These are phyloP conservation scores for Agrochola macilenta DNA, from an alignment of 2,888 invertebrate genomes.

Conservation along the genomic window DNA sequence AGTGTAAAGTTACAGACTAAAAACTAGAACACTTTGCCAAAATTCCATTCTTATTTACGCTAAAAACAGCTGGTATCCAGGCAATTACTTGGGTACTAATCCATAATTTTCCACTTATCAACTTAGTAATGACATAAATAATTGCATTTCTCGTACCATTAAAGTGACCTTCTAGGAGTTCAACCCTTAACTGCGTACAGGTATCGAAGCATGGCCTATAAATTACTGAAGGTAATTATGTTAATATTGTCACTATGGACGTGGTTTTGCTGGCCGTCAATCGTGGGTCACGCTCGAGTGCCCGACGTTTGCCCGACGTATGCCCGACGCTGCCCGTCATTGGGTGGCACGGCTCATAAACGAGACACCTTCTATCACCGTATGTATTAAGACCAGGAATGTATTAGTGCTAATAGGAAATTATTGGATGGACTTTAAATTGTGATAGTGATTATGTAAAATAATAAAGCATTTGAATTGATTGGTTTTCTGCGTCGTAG, in stretches of 20 bases:
- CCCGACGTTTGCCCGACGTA: slow-evolving; percentile 49
- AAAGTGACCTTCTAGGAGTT: slow-evolving; percentile 56
- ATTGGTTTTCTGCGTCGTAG: slow-evolving; percentile 20
- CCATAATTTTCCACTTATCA: slow-evolving; percentile 65
- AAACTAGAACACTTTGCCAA: slow-evolving; percentile 44
- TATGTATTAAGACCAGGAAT: slow-evolving; percentile 67
- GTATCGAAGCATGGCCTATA: slow-evolving; percentile 62
- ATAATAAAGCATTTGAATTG: slow-evolving; percentile 32
- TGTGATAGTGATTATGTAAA: slow-evolving; percentile 21
- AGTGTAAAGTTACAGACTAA: slow-evolving; percentile 36
- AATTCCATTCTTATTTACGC: slow-evolving; percentile 39
- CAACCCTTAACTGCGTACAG: slow-evolving; percentile 60
- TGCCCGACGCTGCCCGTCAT: slow-evolving; percentile 57
- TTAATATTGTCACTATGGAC: slow-evolving; percentile 64
- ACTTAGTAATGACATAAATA: slow-evolving; percentile 60
- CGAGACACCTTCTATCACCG: slow-evolving; percentile 74
- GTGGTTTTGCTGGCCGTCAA: slow-evolving; percentile 66
- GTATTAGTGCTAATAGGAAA: slow-evolving; percentile 43
- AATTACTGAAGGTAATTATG: slow-evolving; percentile 64
- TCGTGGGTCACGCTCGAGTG: slow-evolving; percentile 68
- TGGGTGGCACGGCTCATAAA: slow-evolving; percentile 74
- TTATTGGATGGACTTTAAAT: slow-evolving; percentile 38
- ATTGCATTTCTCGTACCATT: slow-evolving; percentile 53
- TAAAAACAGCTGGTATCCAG: slow-evolving; percentile 28
- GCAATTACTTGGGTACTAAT: slow-evolving; percentile 44